Base-by-base conservation (phyloP, 2,113 vertebrate species). In the Electrona antarctica region DNA sequence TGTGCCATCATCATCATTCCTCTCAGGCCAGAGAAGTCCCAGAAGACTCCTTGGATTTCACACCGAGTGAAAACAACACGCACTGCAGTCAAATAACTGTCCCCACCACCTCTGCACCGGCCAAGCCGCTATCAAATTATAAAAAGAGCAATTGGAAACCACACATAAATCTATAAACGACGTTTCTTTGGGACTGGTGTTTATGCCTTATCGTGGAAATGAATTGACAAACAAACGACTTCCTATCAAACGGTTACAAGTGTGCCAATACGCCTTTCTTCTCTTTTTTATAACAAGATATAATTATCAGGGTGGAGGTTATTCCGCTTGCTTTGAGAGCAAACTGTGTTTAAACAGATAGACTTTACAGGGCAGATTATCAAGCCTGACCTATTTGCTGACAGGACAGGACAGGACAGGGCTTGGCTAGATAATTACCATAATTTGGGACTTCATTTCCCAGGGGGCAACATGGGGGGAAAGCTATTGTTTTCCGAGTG, bases 341-440 rank as follows among this genome's bases (percentile, higher is more conserved):
- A 78, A 83, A 71, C 60, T 60, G 72, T 74, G 71, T 69, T 69
- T 60, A 65, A 64, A 62, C 68, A 65, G 68, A 84, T 62, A 65
- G 55, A 58, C 74, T 41, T 21, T 21, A 21, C 21, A 21, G 77
- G 8, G 9, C 54, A 65, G 76, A 71, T 82, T 79, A 70, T 66
- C 61, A 71, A 21, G 76, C 76, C 77, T 73, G 65, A 71, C 72
- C 63, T 87, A 60, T 80, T 78, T 86, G 76, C 78, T 77, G 74
- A 78, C 74, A 76, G 60, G 87, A 73, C 14, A 45, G 67, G 74
- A 78, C 74, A 76, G 60, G 87, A 73, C 14, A 45, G 67, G 60
- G 60, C 73, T 63, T 78, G 71, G 77, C 78, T 61, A 87, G 81
- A 84, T 90, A 91, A 91, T 89, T 70, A 83, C 79, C 83, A 65